phyloP scores from a whole-genome alignment of 2,888 invertebrate genomes.

The Chloromyia formosa region DNA sequence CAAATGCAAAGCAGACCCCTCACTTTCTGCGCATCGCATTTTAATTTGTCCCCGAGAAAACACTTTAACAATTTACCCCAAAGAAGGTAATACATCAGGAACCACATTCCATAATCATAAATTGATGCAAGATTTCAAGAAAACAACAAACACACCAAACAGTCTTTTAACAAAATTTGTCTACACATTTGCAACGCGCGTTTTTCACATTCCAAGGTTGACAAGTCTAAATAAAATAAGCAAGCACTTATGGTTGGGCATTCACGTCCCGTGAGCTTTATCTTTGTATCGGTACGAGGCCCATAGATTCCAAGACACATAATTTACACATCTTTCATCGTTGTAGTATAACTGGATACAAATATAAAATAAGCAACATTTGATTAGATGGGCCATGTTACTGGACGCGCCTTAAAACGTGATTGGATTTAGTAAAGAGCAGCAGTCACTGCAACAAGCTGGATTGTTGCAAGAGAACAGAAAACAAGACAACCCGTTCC shows the following conservation, averaged over 20 bases:
- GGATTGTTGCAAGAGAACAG: background rate
- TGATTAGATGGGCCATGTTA: background rate
- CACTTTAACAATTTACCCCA: background rate
- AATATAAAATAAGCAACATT: background rate
- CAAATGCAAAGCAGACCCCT: too few species aligned
- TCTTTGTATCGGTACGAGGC: background rate
- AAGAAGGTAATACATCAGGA: slow-evolving; percentile 2
- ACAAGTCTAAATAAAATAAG: slow-evolving; percentile 1
- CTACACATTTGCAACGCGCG: slow-evolving; percentile 19
- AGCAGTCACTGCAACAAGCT: too few species aligned
- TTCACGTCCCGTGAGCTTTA: background rate
- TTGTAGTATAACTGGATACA: background rate
- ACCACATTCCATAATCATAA: slow-evolving; percentile 24
- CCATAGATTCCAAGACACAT: too few species aligned
- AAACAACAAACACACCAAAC: slow-evolving; percentile 1
- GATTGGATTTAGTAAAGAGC: background rate
- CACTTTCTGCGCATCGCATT: too few species aligned
- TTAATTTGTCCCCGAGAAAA: too few species aligned
- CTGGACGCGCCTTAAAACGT: slow-evolving; percentile 26
- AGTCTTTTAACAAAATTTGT: background rate
- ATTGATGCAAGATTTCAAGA: background rate
- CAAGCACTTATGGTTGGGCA: background rate
- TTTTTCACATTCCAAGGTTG: slow-evolving; percentile 38
- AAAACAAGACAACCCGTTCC: background rate
- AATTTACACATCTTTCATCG: too few species aligned